Base-by-base conservation (phyloP, 1,140 invertebrate species). In the Subanguina moxae region DNA sequence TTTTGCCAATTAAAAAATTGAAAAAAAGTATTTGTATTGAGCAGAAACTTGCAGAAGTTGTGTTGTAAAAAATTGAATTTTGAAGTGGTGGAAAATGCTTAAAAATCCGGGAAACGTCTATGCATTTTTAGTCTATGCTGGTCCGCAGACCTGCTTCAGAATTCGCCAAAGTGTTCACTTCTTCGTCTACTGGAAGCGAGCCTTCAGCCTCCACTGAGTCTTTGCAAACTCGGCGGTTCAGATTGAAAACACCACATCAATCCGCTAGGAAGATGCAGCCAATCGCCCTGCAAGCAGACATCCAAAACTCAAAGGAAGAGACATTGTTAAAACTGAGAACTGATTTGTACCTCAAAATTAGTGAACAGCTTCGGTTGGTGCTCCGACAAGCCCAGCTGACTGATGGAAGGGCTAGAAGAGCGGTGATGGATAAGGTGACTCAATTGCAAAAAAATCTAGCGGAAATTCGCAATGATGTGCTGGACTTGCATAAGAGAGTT, bases 311-410 rank as follows among this genome's bases (percentile, higher is more conserved):
- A 15, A 52, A 52, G 48, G 3, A 52, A 52, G 48, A 19, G n/a
- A 52, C 48, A 1, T 5, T 52, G 48, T 15, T 52, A 3, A 52
- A 52, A 52, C 48, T 52, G 3, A 52, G 17, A 52, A 52, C 48
- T 19, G 48, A 52, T 52, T 15, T 52, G 3, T 52, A 52, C 48
- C 48, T 52, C 48, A 52, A 52, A 52, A 19, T 52, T 15, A 52
- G 23, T 52, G 48, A 52, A 52, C 48, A 52, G 15, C 48, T 52
- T 3, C 48, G 17, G 48, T 52, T 52, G 23, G 48, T 52, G 15
- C 17, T 52, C 3, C 48, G 23, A 25, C n/a, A 52, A 19, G 48
- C 48, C n/a, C n/a, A 52, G 23, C 3, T 25, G 48, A 52, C 3
- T 19, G 23, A 52, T 19, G 48, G 3, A 7, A 25, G 23, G 17